Percentiles rank a stretch among this genome's conserved stretches.
Conservation (phyloP, 2,797 vertebrate genomes). For the Lithobates pipiens region DNA sequence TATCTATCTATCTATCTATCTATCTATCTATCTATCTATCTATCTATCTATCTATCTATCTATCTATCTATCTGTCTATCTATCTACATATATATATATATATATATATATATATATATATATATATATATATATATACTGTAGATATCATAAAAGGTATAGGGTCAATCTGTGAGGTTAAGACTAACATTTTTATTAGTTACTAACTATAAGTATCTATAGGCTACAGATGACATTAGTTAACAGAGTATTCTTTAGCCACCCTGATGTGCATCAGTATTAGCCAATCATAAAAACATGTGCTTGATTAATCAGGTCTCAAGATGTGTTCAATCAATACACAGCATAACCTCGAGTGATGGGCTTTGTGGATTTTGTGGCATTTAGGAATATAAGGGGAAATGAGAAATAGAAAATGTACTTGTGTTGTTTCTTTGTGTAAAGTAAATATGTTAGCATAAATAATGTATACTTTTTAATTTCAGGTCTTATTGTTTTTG, state of each 20-base stretch:
- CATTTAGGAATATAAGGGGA: constrained; percentile 55
- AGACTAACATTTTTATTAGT: constrained; percentile 73
- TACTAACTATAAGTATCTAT: constrained; percentile 69
- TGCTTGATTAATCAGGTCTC: constrained; percentile 73
- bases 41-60: too few relatives aligned
- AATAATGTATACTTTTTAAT: constrained; percentile 20
- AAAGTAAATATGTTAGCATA: constrained; percentile 11
- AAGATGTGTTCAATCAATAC: constrained; percentile 72
- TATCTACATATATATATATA: too few relatives aligned
- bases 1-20: too few relatives aligned
- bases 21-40: too few relatives aligned
- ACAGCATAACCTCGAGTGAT: constrained; percentile 68
- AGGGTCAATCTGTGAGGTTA: constrained; percentile 56
- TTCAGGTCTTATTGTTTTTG: constrained; percentile 4
- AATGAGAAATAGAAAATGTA: constrained; percentile 47
- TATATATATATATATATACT: too few relatives aligned
- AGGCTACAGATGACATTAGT: constrained; percentile 71
- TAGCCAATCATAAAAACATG: constrained; percentile 72
- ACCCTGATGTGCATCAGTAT: constrained; percentile 67
- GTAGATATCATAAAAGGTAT: constrained; percentile 61
- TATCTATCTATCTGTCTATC: too few relatives aligned
- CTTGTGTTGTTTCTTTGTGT: constrained; percentile 50
- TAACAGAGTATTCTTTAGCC: constrained; percentile 68
- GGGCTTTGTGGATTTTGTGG: constrained; percentile 36
- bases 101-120: too few relatives aligned